Evolutionary conservation across 2,113 vertebrate genomes (phyloP).

Genomic region (Cyprinodon brontotheroides): DNA sequence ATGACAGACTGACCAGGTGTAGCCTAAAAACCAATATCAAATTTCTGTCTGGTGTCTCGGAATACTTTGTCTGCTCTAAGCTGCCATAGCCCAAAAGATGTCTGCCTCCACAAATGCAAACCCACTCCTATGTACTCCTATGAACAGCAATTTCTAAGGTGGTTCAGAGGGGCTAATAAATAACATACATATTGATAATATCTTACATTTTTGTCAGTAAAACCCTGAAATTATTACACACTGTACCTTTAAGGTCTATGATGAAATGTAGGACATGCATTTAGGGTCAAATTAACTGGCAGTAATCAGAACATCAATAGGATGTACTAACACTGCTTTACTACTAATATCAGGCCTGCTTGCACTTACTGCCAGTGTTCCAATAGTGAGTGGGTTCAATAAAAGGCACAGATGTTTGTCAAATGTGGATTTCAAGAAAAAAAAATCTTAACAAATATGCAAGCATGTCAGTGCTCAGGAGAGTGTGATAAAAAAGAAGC

Average conservation of each 20-base stretch:
- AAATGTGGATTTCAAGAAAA: conserved; percentile 43
- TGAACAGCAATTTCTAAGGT: no score
- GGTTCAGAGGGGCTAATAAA: no score
- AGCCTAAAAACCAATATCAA: no score
- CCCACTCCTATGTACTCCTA: no score
- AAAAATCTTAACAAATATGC: conserved; percentile 17
- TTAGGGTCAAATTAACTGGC: conserved; percentile 11
- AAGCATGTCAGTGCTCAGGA: conserved; percentile 56
- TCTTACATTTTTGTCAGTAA: no score
- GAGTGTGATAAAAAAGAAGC: conserved; percentile 46
- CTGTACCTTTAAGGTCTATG: background rate
- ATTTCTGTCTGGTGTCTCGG: no score
- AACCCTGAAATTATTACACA: no score
- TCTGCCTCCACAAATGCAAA: no score
- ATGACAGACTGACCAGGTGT: no score
- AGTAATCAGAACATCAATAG: conserved; percentile 28
- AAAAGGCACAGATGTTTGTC: conserved; percentile 54
- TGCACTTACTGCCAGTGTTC: conserved; percentile 22
- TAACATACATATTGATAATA: no score
- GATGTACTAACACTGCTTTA: conserved; percentile 16
- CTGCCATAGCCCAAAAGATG: no score
- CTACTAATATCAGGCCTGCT: conserved; percentile 8
- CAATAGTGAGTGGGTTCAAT: conserved; percentile 29
- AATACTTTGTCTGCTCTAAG: no score
- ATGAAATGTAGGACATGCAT: conserved; percentile 13